Conservation (phyloP, 2,888 invertebrate species). For the Blastobasis adustella region DNA sequence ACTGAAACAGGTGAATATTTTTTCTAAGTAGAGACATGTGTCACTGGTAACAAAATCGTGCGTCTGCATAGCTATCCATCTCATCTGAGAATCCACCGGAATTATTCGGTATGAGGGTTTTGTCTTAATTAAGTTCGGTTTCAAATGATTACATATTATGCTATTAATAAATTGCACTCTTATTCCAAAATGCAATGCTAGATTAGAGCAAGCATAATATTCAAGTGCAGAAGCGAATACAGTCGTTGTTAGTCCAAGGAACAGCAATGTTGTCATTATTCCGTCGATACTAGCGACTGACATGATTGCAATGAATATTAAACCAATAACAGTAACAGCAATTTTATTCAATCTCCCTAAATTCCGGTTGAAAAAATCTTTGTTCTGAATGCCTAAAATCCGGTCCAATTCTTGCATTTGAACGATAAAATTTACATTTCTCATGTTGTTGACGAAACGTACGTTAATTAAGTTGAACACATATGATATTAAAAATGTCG, state of each 20-base stretch:
- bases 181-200: constrained; percentile 32
- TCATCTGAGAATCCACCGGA: constrained; percentile 20
- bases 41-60: constrained; percentile 31
- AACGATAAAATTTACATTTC: constrained; percentile 35
- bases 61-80: constrained; percentile 25
- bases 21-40: constrained; percentile 29
- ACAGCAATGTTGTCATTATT: constrained; percentile 1
- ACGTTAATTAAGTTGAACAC: constrained; percentile 27
- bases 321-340: constrained; percentile 14
- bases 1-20: constrained; percentile 29
- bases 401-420: constrained; percentile 45
- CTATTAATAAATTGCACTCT: constrained; percentile 38
- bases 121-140: background rate
- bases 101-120: constrained; percentile 9
- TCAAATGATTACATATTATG: constrained; percentile 37
- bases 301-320: constrained; percentile 13
- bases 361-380: constrained; percentile 22
- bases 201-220: constrained; percentile 30
- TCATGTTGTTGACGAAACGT: constrained; percentile 35
- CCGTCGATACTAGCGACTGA: constrained; percentile 8
- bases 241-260: constrained; percentile 11
- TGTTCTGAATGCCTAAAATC: constrained; percentile 34
- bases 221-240: constrained; percentile 32
- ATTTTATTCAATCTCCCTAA: constrained; percentile 19
- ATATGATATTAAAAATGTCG: no score